Percentiles rank a stretch among this genome's conserved stretches.
phyloP scores from a whole-genome alignment of 1,140 invertebrate genomes.

The Trichoplusia ni region DNA sequence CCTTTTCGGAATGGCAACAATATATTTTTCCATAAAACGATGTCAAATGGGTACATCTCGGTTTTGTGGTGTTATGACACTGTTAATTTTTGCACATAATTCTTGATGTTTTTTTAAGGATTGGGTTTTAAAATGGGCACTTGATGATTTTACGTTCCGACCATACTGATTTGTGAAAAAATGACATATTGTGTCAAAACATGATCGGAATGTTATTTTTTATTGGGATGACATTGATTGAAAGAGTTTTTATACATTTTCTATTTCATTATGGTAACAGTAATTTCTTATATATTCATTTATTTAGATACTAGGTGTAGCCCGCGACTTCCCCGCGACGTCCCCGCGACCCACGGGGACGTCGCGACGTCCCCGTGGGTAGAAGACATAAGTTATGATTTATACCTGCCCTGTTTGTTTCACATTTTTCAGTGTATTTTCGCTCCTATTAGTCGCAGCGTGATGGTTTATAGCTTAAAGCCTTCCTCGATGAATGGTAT shows the following conservation, averaged over 20 bases:
- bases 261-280: not conserved
- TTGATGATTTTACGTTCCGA: constrained; percentile 19
- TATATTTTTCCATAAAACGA: constrained; percentile 1
- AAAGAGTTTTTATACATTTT: not conserved
- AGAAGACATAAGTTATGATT: no score
- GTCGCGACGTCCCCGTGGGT: no score
- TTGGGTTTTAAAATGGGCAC: not conserved
- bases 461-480: no score
- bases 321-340: no score
- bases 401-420: no score
- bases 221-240: not conserved
- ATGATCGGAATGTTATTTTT: not conserved
- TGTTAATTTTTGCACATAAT: constrained; percentile 11
- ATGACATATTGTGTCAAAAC: constrained; percentile 1
- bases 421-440: no score
- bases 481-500: no score
- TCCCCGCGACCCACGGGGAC: no score
- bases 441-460: no score
- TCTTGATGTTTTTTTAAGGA: not conserved
- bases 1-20: constrained; percentile 14
- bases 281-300: no score
- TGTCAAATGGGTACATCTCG: constrained; percentile 6
- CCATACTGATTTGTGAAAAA: constrained; percentile 35
- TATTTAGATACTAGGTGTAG: no score
- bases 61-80: not conserved